A percentile compares a stretch with the other conserved stretches of the same genome.
Conservation (phyloP, 2,888 invertebrate species). For the Ligdia adustata region DNA sequence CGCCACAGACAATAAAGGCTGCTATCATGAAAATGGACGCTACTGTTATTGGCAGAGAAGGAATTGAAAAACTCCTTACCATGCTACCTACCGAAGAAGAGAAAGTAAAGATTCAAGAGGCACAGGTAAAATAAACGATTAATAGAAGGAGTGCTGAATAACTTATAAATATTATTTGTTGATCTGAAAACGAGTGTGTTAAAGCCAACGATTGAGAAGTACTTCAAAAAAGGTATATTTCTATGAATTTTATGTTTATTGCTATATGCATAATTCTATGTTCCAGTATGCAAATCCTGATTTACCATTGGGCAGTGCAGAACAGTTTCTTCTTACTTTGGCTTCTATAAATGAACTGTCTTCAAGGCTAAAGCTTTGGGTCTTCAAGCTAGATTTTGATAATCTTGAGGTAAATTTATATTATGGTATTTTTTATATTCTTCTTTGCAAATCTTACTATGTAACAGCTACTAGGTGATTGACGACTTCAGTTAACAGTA, state of each 20-base stretch:
- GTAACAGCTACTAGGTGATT: background rate
- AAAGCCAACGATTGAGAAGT: too few relatives aligned
- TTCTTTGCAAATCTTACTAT: too few relatives aligned
- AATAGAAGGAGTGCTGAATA: too few relatives aligned
- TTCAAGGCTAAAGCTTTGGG: slow-evolving; percentile 97
- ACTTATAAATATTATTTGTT: too few relatives aligned
- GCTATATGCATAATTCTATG: background rate
- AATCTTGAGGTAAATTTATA: slow-evolving; percentile 96
- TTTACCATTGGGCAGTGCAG: slow-evolving; percentile 96
- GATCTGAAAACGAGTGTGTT: too few relatives aligned
- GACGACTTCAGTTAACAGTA: background rate
- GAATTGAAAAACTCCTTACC: slow-evolving; percentile 97
- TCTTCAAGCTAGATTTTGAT: slow-evolving; percentile 99
- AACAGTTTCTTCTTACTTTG: slow-evolving; percentile 98
- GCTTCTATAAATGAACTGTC: slow-evolving; percentile 98
- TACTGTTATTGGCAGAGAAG: slow-evolving; percentile 98
- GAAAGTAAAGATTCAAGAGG: slow-evolving; percentile 97
- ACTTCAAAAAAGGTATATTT: too few relatives aligned
- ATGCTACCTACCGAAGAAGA: slow-evolving; percentile 99
- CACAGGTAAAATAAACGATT: slow-evolving; percentile 89
- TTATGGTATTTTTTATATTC: too few relatives aligned
- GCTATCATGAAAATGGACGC: slow-evolving; percentile 99
- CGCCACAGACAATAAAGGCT: slow-evolving; percentile 98
- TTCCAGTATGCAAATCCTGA: slow-evolving; percentile 92
- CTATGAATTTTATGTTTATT: too few relatives aligned